phyloP scores from a whole-genome alignment of 1,140 invertebrate species.

The Magallana angulata region DNA sequence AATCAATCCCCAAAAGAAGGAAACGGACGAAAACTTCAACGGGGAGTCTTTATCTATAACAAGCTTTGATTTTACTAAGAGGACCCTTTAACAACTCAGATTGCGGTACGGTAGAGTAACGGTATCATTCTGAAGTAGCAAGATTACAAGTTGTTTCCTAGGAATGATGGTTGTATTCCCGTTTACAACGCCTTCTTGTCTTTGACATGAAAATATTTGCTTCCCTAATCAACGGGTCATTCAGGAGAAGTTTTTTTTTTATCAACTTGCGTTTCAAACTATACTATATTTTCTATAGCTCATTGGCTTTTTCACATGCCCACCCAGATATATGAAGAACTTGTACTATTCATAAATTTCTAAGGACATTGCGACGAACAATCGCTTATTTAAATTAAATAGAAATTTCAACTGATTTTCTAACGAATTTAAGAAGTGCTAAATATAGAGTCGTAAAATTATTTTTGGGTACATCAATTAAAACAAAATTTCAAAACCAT shows the following conservation, averaged over 20 bases:
- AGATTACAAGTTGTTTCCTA: constrained; percentile 18
- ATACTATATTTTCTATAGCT: not conserved
- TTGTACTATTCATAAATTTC: not conserved
- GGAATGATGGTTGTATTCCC: not conserved
- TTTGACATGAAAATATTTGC: constrained; percentile 29
- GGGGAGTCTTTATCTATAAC: not conserved
- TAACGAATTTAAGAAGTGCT: too few species aligned
- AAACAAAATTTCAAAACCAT: too few species aligned
- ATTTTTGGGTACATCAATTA: too few species aligned
- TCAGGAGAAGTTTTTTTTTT: not conserved
- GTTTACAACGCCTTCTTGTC: not conserved
- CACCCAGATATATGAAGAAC: not conserved
- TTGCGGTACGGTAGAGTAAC: not conserved
- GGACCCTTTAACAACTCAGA: not conserved
- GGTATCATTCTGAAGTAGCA: constrained; percentile 14
- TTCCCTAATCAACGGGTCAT: not conserved
- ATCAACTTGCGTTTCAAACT: not conserved
- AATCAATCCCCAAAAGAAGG: not conserved
- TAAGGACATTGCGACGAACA: too few species aligned
- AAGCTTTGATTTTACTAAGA: not conserved
- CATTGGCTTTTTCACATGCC: not conserved
- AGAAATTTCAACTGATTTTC: too few species aligned
- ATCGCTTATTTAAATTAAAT: too few species aligned
- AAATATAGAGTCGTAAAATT: too few species aligned
- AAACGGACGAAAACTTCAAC: constrained; percentile 17